Conservation (phyloP, 1,140 invertebrate species). For the Solenopsis fugax region DNA sequence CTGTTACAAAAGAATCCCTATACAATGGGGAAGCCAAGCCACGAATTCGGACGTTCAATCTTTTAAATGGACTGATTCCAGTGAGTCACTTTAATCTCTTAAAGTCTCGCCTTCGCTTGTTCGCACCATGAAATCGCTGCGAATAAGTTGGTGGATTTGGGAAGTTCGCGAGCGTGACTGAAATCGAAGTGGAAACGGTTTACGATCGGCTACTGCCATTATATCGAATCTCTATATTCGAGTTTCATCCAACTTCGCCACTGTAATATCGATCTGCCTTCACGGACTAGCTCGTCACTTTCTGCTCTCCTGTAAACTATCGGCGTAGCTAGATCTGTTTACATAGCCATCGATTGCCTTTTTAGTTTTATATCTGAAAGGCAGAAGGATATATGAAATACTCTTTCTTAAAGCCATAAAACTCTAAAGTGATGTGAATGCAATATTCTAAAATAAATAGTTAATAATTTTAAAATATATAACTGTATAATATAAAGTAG, state of each 20-base stretch:
- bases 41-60: slow-evolving; percentile 54
- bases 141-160: slow-evolving; percentile 54
- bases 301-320: slow-evolving; percentile 24
- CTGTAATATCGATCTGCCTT: slow-evolving; percentile 61
- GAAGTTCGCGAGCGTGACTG: slow-evolving; percentile 65
- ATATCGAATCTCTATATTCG: slow-evolving; percentile 71
- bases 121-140: slow-evolving; percentile 53
- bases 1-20: slow-evolving; percentile 6
- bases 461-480: background rate
- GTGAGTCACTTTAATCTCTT: slow-evolving; percentile 65
- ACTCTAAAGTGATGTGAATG: background rate
- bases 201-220: slow-evolving; percentile 68
- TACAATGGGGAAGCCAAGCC: slow-evolving; percentile 25
- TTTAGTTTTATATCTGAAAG: background rate
- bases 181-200: slow-evolving; percentile 68
- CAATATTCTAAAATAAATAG: background rate
- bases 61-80: slow-evolving; percentile 50
- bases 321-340: slow-evolving; percentile 25
- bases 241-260: slow-evolving; percentile 52
- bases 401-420: background rate
- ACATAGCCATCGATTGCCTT: background rate
- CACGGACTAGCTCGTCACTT: slow-evolving; percentile 9
- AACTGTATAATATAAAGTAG: background rate
- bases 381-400: background rate
- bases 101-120: slow-evolving; percentile 49